Evolutionary conservation across 2,888 invertebrate genomes (phyloP).

Genomic region (Adelognathus sp.): DNA sequence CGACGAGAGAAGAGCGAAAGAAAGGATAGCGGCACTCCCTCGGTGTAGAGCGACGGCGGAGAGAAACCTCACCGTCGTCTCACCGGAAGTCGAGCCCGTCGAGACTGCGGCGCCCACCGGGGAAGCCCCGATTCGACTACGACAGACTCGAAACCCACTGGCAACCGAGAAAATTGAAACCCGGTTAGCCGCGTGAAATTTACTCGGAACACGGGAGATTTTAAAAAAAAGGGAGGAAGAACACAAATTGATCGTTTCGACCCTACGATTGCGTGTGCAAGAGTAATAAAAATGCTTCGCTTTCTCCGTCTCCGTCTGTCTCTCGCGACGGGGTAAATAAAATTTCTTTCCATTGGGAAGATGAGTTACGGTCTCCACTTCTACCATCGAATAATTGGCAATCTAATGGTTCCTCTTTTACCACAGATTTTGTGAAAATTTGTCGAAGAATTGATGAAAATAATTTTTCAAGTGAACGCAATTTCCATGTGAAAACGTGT

Average conservation of each 20-base stretch:
- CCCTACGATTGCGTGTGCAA: constrained; percentile 6
- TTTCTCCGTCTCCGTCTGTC: background rate
- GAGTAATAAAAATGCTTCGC: constrained; percentile 15
- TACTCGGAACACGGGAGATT: constrained; percentile 8
- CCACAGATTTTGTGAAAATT: background rate
- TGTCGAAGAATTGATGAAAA: too few relatives aligned
- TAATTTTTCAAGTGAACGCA: too few relatives aligned
- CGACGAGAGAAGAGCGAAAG: constrained; percentile 28
- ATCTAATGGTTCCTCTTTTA: background rate
- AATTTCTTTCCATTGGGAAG: background rate
- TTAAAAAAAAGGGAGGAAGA: constrained; percentile 5
- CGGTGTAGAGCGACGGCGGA: constrained; percentile 40
- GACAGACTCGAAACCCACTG: constrained; percentile 1
- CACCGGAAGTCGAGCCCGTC: constrained; percentile 55
- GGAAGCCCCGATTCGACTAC: constrained; percentile 8
- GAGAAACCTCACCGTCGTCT: constrained; percentile 33
- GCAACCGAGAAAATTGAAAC: constrained; percentile 55
- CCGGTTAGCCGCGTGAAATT: constrained; percentile 52
- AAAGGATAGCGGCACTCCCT: constrained; percentile 40
- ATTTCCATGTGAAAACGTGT: too few relatives aligned
- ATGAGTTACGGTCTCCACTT: background rate
- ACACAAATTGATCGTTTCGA: constrained; percentile 19
- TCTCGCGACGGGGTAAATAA: background rate
- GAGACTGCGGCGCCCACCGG: constrained; percentile 50
- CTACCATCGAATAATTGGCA: background rate